These are phyloP conservation scores for Limonius californicus DNA, from an alignment of 1,140 invertebrate genomes.

Conservation along the genomic window DNA sequence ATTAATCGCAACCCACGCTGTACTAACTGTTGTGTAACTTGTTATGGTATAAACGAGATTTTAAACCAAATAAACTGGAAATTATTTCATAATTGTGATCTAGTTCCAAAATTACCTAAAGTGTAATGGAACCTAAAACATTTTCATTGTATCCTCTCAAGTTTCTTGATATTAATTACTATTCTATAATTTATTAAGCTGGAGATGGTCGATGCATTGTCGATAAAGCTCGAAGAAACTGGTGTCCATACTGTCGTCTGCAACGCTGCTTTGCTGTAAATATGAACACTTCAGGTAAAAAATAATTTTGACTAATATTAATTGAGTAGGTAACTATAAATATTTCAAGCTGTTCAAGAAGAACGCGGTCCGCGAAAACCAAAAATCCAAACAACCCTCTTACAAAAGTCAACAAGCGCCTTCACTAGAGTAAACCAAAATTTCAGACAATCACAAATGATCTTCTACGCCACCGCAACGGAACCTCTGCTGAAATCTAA, in stretches of 20 bases:
- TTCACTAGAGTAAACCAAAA: neutral
- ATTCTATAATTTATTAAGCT: conserved; percentile 53
- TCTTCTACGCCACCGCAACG: neutral
- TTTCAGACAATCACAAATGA: neutral
- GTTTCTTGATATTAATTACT: too few relatives aligned
- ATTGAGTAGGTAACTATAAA: neutral
- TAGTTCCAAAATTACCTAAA: too few relatives aligned
- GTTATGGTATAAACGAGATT: too few relatives aligned
- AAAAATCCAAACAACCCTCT: conserved; percentile 39
- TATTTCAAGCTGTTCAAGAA: conserved; percentile 67
- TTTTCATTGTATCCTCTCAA: too few relatives aligned
- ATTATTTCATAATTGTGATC: too few relatives aligned
- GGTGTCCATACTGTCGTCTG: conserved; percentile 82
- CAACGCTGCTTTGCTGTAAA: conserved; percentile 72
- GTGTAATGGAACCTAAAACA: too few relatives aligned
- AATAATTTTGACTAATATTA: too few relatives aligned
- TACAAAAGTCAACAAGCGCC: neutral
- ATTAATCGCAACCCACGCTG: too few relatives aligned
- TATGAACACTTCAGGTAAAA: conserved; percentile 78
- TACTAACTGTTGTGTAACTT: too few relatives aligned
- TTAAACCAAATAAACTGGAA: too few relatives aligned
- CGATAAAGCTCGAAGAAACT: conserved; percentile 80
- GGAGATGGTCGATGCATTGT: conserved; percentile 72
- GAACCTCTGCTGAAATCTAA: neutral
- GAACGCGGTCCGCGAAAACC: conserved; percentile 68